Evolutionary conservation across 2,113 vertebrate genomes (phyloP).

Genomic region (Malurus cyaneus): DNA sequence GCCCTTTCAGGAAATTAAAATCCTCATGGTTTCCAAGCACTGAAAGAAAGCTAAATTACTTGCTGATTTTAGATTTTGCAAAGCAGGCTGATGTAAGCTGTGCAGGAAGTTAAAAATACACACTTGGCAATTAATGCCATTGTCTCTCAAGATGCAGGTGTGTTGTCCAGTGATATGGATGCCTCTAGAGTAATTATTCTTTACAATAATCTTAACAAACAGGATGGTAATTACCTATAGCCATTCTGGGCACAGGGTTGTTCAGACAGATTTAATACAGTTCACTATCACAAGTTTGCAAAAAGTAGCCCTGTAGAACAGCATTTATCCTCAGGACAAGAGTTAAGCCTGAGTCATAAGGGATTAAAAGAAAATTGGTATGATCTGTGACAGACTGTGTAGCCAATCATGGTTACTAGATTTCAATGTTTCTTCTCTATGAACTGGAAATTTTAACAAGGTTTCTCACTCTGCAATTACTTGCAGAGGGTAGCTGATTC

Average conservation of each 20-base stretch:
- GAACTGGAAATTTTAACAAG: background rate
- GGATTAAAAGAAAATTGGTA: background rate
- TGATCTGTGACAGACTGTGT: background rate
- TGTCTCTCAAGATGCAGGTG: slow-evolving; percentile 76
- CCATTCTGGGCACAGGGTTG: background rate
- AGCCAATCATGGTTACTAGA: background rate
- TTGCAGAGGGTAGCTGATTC: background rate
- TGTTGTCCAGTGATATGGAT: slow-evolving; percentile 77
- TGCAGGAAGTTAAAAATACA: background rate
- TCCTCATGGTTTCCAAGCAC: background rate
- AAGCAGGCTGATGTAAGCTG: slow-evolving; percentile 76
- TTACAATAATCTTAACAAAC: slow-evolving; percentile 73
- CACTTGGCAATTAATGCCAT: slow-evolving; percentile 78
- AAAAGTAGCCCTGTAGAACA: background rate
- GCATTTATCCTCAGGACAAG: background rate
- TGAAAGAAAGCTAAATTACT: slow-evolving; percentile 18
- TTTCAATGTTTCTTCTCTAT: background rate
- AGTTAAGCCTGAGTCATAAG: background rate
- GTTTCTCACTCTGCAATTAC: background rate
- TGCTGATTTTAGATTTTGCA: slow-evolving; percentile 74
- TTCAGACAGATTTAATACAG: slow-evolving; percentile 37
- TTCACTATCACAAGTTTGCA: background rate
- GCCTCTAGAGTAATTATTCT: slow-evolving; percentile 79
- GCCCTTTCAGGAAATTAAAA: background rate
- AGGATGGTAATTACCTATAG: slow-evolving; percentile 63